These are phyloP conservation scores for Acropternis orthonyx DNA, from an alignment of 2,797 vertebrate species.

Conservation along the genomic window DNA sequence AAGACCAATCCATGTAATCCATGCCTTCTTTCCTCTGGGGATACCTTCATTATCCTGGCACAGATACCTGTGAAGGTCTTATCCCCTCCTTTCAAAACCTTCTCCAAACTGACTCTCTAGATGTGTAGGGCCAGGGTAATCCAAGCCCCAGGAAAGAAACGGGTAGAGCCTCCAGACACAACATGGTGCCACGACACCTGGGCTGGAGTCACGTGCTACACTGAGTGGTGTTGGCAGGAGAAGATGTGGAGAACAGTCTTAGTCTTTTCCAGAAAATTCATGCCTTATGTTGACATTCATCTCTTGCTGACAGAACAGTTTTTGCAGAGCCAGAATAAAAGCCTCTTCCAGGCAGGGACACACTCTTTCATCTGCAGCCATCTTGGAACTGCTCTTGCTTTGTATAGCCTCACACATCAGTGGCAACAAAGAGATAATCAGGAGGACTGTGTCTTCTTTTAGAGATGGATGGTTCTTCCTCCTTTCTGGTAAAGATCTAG, in stretches of 20 bases:
- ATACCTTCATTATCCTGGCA: neutral
- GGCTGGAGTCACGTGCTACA: neutral
- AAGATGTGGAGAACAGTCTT: neutral
- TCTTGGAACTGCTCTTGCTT: constrained; percentile 4
- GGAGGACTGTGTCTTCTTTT: constrained; percentile 37
- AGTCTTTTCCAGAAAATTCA: neutral
- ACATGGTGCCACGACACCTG: neutral
- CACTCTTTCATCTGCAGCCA: neutral
- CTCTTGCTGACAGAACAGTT: neutral
- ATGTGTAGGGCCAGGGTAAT: neutral
- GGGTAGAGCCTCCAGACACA: neutral
- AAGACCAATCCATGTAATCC: neutral
- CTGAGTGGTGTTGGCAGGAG: neutral
- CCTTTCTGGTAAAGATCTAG: constrained; percentile 21
- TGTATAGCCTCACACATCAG: neutral
- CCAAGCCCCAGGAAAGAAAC: neutral
- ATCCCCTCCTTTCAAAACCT: neutral
- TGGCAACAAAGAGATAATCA: constrained; percentile 1
- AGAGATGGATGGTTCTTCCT: neutral
- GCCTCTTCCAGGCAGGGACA: neutral
- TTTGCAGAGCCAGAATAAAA: neutral
- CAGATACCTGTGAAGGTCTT: neutral
- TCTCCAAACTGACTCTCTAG: neutral
- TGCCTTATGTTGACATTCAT: neutral
- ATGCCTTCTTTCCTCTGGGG: neutral